phyloP scores from a whole-genome alignment of 2,797 vertebrate genomes.

The Eurystomus glaucurus region DNA sequence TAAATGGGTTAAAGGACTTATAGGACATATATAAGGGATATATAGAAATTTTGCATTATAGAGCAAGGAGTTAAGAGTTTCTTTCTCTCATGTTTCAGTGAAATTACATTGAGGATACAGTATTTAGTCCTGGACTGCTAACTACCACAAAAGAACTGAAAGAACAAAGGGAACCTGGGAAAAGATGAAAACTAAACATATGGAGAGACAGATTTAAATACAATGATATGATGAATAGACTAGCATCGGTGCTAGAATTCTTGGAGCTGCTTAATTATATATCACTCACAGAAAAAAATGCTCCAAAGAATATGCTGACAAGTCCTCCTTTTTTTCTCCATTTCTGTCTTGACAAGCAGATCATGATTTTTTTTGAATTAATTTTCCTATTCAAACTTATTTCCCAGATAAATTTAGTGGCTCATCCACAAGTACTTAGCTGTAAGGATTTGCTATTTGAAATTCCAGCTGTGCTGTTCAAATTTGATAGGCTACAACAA shows the following conservation, averaged over 20 bases:
- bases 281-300: constrained; percentile 31
- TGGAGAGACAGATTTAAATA: not conserved
- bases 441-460: constrained; percentile 42
- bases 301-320: constrained; percentile 42
- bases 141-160: not conserved
- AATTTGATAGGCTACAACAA: constrained; percentile 35
- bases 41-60: not conserved
- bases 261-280: not conserved
- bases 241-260: not conserved
- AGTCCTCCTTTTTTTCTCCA: not conserved
- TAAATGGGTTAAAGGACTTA: not conserved
- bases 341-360: constrained; percentile 53
- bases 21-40: not conserved
- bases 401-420: constrained; percentile 62
- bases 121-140: not conserved
- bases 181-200: constrained; percentile 2
- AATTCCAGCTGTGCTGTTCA: constrained; percentile 67
- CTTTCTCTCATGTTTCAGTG: not conserved
- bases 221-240: not conserved
- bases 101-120: not conserved
- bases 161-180: not conserved
- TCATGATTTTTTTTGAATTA: constrained; percentile 57
- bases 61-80: not conserved
- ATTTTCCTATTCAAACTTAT: constrained; percentile 58
- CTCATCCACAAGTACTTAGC: constrained; percentile 42